Base-by-base conservation (phyloP, 2,888 invertebrate species). In the Acrocyrtus sp. region DNA sequence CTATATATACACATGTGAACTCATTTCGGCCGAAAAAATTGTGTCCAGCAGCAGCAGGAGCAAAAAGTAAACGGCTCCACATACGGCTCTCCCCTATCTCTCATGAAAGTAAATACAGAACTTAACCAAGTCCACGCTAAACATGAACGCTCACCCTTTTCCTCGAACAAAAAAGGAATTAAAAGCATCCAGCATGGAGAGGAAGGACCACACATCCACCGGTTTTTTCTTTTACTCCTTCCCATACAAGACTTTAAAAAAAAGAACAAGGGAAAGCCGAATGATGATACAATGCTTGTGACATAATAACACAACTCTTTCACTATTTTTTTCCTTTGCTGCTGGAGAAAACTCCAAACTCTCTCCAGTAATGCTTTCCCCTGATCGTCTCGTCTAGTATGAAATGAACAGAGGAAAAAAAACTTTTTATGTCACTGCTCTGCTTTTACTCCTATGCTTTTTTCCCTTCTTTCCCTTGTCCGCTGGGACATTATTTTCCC, bases 401-500 rank as follows among this genome's bases (percentile, higher is more conserved):
- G 34, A 34, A 34, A 34, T 34, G 34, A 12, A 8, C 12, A 12
- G 34, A 34, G 5, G 34, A 34, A 34, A 15, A 34, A 34, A 34
- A 34, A 15, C 6, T 45, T 17, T 62, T 19, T 53, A 51, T 34
- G 34, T 12, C 34, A 34, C 34, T 34, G 34, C 34, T 22, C 48
- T 12, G 34, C 34, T 34, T 5, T 12, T 34, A 12, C 34, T 34
- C 34, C 34, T 12, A 34, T 41, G 21, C 47, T 43, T 50, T 21
- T 26, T 56, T 15, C 15, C 45, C 17, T 45, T 45, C 15, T 34
- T 17, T 12, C 17, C 15, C 21, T 53, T 24, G 24, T 57, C 70
- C 63, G 48, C 39, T 69, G 62, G 63, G 70, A 57, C 56, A 56
- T 26, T 27, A 19, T 48, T 26, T 47, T 62, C 61, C 56, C 48